phyloP scores from a whole-genome alignment of 2,113 vertebrate species.

The Archilochus colubris region DNA sequence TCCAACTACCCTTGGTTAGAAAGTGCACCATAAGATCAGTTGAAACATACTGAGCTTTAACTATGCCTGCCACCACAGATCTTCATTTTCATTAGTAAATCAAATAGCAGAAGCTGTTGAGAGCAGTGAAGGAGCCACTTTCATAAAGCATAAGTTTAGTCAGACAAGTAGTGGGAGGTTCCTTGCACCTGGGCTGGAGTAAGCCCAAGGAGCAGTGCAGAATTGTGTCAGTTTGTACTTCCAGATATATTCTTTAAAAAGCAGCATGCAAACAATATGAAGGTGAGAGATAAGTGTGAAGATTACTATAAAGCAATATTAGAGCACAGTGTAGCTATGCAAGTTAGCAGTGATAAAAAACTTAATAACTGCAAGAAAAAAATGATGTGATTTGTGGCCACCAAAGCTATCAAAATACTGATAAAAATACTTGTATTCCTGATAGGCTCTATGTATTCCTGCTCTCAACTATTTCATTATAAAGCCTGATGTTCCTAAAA shows the following conservation, averaged over 20 bases:
- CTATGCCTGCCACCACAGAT: neutral
- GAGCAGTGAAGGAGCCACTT: neutral
- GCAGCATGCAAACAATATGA: neutral
- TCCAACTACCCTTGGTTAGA: slow-evolving; percentile 87
- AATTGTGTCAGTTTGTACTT: neutral
- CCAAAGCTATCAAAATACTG: neutral
- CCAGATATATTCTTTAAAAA: neutral
- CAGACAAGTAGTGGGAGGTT: neutral
- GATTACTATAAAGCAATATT: neutral
- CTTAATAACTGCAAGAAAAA: neutral
- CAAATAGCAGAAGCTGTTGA: neutral
- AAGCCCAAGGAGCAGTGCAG: neutral
- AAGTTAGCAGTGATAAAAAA: neutral
- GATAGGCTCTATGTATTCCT: neutral
- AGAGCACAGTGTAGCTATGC: neutral
- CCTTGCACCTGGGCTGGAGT: neutral
- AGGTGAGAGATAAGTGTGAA: neutral
- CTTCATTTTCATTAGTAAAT: neutral
- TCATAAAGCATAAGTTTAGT: neutral
- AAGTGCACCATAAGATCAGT: neutral
- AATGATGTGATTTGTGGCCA: neutral
- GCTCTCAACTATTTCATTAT: neutral
- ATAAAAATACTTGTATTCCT: neutral
- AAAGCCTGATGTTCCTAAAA: neutral
- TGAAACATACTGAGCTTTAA: neutral